Evolutionary conservation across 2,113 vertebrate genomes (phyloP), one percentile per base, ranked within the genome.

Genomic region (Petrocephalus microphthalmus): DNA sequence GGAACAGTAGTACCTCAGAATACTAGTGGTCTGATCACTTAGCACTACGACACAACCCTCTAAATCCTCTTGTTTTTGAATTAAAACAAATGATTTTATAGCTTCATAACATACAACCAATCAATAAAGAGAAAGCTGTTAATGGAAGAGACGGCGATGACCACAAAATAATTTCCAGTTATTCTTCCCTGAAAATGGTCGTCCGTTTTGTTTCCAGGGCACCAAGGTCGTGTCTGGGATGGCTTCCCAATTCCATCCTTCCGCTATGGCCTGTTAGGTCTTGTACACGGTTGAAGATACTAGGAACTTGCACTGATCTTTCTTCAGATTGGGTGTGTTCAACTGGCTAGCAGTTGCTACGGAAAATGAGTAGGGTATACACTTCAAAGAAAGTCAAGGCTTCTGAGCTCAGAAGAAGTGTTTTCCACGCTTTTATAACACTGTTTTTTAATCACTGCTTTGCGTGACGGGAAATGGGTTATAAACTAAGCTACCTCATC

Each of bases 1-100:
- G 19, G 52, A 49, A 57, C 33, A 88, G 49, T 53, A 83, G 74
- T 83, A 88, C 87, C 74, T 56, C 5, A 56, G n/a, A 81, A 84
- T 83, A 88, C 1, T 57, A 49, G 37, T 49, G n/a, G 78, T 57
- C 51, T 57, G 78, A 88, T 88, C 37, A 81, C 67, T 22, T 57
- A 15, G 57, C 37, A 87, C 54, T 54, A 29, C 17, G 54, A 82
- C 87, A 88, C 53, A 15, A 37, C 17, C 19, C 52, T 53, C n/a
- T n/a, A 33, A 54, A 82, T 20, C 29, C 6, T 42, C 52, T 83
- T 88, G 78, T 84, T 49, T 49, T 84, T 47, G 45, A 42, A 60
- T 29, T 53, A 60, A 57, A 57, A 84, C 2, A 1, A 71, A 88
- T 20, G 71, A 47, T 45, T 25, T 87, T 25, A 86, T 33, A 45